Evolutionary conservation across 2,797 vertebrate species (phyloP), one percentile per base, ranked within the genome.

Genomic region (Lates japonicus): DNA sequence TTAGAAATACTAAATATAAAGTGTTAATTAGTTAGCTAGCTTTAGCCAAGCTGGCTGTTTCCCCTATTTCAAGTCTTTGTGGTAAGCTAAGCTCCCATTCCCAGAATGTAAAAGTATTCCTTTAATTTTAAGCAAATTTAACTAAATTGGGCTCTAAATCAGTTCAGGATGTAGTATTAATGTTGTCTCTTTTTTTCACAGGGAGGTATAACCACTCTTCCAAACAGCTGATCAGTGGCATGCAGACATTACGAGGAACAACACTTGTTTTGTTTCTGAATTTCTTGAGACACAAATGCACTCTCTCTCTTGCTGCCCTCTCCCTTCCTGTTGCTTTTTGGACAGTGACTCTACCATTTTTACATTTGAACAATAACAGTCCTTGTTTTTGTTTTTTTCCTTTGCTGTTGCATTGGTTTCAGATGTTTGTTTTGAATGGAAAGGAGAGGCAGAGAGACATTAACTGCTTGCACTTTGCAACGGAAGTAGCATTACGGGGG

Each of bases 381-480:
- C 4, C 44, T 35, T 65, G 25, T 37, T 33, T 61, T 29, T 67
- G 54, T 55, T 16, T 67, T 12, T 22, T 10, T 64, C 64, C 42
- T 78, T 77, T 87, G 84, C 80, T 58, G 78, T 90, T 87, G 83
- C 81, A 59, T 90, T 90, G 71, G 70, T 91, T 87, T 83, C 80
- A 20, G 42, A 77, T 69, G 67, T 84, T 57, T 29, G 25, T 29
- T 64, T 76, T 1, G 65, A 77, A 60, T 11, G 44, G 90, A 83
- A 76, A 83, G 86, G 90, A 87, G 90, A 81, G 82, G 84, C 84
- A 71, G 78, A 81, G 90, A 90, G 92, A 92, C 85, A 68, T 85
- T 81, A 91, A 94, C 90, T 92, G 91, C 80, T 94, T 95, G 95
- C 95, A 96, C 95, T 96, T 96, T 96, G 93, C 89, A 85, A 92